Conservation (phyloP, 2,888 invertebrate species). For the Lasioglossum figueresi region DNA sequence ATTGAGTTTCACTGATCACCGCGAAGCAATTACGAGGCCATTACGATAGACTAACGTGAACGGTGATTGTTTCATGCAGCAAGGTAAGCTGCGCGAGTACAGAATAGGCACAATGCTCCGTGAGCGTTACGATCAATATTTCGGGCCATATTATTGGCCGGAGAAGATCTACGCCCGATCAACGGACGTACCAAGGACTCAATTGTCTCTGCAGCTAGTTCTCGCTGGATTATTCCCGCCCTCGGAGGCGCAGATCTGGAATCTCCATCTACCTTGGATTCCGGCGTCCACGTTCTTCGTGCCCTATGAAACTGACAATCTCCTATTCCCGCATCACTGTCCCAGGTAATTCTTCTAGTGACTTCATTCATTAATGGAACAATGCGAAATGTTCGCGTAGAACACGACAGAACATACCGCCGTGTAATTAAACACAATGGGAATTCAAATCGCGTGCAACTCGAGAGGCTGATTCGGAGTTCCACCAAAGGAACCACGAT, state of each 20-base stretch:
- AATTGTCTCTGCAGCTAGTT: constrained; percentile 85
- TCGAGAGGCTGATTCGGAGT: background rate
- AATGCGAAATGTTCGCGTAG: constrained; percentile 2
- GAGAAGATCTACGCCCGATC: constrained; percentile 81
- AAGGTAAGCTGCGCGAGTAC: constrained; percentile 80
- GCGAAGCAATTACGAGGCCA: constrained; percentile 12
- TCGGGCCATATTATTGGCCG: constrained; percentile 78
- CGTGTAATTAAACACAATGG: background rate
- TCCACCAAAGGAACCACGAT: background rate
- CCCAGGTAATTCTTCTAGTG: constrained; percentile 71
- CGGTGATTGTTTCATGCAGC: constrained; percentile 62
- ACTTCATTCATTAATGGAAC: constrained; percentile 14
- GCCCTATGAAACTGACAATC: constrained; percentile 81
- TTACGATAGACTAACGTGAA: constrained; percentile 12
- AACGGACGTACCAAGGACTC: constrained; percentile 85
- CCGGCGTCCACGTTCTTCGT: constrained; percentile 85
- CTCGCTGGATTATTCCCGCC: constrained; percentile 85
- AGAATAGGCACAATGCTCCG: constrained; percentile 79
- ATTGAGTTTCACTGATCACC: background rate
- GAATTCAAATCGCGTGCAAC: constrained; percentile 8
- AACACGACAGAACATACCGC: background rate
- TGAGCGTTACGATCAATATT: constrained; percentile 75
- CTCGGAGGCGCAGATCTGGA: constrained; percentile 81
- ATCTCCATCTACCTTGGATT: constrained; percentile 84
- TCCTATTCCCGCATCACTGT: constrained; percentile 77